These are phyloP conservation scores for Mantis religiosa DNA, from an alignment of 2,888 invertebrate genomes.

Conservation along the genomic window DNA sequence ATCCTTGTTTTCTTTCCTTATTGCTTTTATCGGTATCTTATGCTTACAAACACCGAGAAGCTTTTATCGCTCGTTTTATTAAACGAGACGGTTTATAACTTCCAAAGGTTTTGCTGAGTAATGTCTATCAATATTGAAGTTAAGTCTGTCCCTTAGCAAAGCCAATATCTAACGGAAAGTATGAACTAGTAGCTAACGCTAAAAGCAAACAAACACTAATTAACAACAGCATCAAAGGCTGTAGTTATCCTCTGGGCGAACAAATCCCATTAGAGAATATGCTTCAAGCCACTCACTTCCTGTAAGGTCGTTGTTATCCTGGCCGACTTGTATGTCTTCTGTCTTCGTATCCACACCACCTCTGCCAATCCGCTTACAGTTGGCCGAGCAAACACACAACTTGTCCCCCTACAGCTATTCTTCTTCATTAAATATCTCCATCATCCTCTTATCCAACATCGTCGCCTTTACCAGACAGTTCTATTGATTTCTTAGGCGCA, in stretches of 20 bases:
- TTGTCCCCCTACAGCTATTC: neutral
- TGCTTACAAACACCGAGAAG: no score
- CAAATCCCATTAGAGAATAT: neutral
- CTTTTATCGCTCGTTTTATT: no score
- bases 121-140: no score
- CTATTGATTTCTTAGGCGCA: neutral
- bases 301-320: neutral
- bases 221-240: neutral
- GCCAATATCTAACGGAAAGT: neutral
- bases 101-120: no score
- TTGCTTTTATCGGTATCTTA: no score
- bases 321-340: slow-evolving; percentile 3
- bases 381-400: neutral
- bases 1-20: no score
- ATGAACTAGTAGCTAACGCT: neutral
- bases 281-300: neutral
- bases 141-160: neutral
- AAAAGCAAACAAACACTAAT: neutral
- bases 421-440: neutral
- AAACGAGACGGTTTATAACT: no score
- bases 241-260: neutral
- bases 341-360: neutral
- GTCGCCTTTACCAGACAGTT: neutral
- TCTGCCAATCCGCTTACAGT: neutral
- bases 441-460: neutral